A percentile compares a stretch with the other conserved stretches of the same genome.
These are phyloP conservation scores for Lingula anatina DNA, from an alignment of 2,888 invertebrate genomes.

Conservation along the genomic window DNA sequence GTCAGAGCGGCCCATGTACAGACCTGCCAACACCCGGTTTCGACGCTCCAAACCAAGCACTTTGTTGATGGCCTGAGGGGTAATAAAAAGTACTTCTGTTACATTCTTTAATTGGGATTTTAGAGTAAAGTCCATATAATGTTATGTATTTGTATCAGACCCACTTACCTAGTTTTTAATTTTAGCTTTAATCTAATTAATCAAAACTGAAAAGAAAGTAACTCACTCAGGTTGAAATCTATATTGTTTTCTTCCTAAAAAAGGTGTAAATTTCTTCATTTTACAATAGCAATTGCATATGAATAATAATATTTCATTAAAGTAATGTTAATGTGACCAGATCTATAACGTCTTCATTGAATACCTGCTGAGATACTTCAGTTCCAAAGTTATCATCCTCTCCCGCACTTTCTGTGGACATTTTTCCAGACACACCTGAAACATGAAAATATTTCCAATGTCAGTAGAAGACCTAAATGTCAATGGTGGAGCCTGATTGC, in stretches of 20 bases:
- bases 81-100: slow-evolving; percentile 4
- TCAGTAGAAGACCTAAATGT: too few relatives aligned
- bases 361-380: slow-evolving; percentile 53
- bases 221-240: background rate
- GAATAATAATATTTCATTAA: too few relatives aligned
- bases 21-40: slow-evolving; percentile 68
- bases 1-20: slow-evolving; percentile 94
- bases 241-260: too few relatives aligned
- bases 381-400: slow-evolving; percentile 99
- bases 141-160: background rate
- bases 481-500: too few relatives aligned
- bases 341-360: too few relatives aligned
- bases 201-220: too few relatives aligned
- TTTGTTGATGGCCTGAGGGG: slow-evolving; percentile 76
- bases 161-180: background rate
- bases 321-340: too few relatives aligned
- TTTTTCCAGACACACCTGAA: slow-evolving; percentile 84
- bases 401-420: slow-evolving; percentile 96
- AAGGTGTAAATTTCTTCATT: too few relatives aligned
- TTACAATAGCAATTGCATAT: too few relatives aligned
- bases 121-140: background rate
- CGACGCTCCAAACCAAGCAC: slow-evolving; percentile 84
- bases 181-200: too few relatives aligned
- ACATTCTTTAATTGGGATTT: background rate
- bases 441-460: too few relatives aligned